A percentile compares a stretch with the other conserved stretches of the same genome.
Evolutionary conservation across 2,113 vertebrate genomes (phyloP).

Genomic region (Anseranas semipalmata): DNA sequence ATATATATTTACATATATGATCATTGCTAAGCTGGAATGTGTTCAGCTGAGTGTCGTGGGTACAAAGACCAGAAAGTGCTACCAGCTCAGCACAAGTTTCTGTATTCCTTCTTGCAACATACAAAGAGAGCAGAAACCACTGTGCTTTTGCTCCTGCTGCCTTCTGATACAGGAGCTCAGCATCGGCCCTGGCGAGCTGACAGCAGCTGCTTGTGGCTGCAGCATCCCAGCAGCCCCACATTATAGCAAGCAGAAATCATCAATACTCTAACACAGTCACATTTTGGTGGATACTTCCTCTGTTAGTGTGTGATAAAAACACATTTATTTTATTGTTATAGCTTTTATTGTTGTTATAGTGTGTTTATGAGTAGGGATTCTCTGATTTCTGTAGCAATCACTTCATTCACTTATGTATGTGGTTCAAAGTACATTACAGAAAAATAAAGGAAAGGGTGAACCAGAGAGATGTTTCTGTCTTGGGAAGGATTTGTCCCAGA

Average conservation of each 20-base stretch:
- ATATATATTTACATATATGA: accelerated
- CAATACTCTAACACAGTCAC: no score
- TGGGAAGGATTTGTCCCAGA: neutral
- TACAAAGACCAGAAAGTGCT: neutral
- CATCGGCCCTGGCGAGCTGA: accelerated
- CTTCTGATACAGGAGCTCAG: neutral
- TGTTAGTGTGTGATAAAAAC: neutral
- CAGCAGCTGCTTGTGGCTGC: neutral
- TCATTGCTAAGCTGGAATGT: neutral
- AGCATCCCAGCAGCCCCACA: neutral
- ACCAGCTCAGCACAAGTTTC: neutral
- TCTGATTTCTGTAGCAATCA: neutral
- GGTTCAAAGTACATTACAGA: neutral
- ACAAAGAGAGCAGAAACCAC: neutral
- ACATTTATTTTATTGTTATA: accelerated
- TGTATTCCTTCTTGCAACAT: neutral
- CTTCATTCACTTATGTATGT: neutral
- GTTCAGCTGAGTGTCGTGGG: neutral
- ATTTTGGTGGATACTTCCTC: accelerated
- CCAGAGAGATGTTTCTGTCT: neutral
- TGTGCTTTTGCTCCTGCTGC: neutral
- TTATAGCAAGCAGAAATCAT: neutral
- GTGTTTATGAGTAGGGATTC: neutral
- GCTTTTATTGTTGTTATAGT: neutral
- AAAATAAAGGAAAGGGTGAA: neutral